Evolutionary conservation across 2,113 vertebrate species (phyloP), one percentile per base, ranked within the genome.

Genomic region (Cavia aperea): DNA sequence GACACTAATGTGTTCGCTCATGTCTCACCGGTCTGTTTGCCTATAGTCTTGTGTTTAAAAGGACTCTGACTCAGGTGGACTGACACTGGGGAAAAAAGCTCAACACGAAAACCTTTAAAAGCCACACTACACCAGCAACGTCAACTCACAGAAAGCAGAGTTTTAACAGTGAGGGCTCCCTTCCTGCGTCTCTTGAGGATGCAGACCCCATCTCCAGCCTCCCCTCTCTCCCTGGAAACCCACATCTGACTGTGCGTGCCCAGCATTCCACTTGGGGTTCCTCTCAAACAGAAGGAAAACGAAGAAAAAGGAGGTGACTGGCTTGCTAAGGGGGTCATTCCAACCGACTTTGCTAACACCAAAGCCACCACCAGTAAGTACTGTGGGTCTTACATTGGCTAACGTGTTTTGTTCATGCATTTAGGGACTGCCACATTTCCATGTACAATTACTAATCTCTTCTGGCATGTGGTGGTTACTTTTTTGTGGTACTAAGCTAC

Each of bases 291-390:
- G 1, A 65, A 26, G 4, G 46, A 65, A 31, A n/a, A 91, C 90
- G 91, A 68, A 3, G n/a, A 85, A 91, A 46, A 79, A 26, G 2
- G 73, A 83, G 66, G 23, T 46, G 36, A 63, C 77, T 65, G n/a
- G 31, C 65, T 75, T 26, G 78, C 54, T 85, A 88, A 60, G 46
- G 72, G 46, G 51, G 16, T 51, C 83, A 23, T 92, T 92, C 89
- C 83, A 36, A 14, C 60, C 5, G 0, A 1, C 31, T 36, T 4
- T 90, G 46, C n/a, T 4, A 2, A 49, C 0, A 0, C 11, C 16
- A 94, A 84, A 1, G 49, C 63, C 91, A 89, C n/a, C 36, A 90
- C 43, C 65, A 86, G 2, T 39, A 0, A 0, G 12, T 13, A 31
- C 7, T 21, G 0, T 0, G 0, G 23, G 11, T 86, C 81, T 62